These are phyloP conservation scores for Protodeltote pygarga DNA, from an alignment of 2,888 invertebrate species.

Conservation along the genomic window DNA sequence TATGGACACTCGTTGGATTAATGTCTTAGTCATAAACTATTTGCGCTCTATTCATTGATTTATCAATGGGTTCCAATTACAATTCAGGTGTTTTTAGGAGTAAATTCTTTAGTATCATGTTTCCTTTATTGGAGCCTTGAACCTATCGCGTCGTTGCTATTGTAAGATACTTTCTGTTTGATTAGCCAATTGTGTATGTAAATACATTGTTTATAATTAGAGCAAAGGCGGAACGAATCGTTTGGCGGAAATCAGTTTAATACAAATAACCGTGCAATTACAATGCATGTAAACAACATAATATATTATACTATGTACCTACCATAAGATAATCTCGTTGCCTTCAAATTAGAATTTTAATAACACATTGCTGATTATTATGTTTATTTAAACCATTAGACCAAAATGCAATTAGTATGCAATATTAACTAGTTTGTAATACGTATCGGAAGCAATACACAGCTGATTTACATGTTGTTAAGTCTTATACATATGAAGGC, in stretches of 20 bases:
- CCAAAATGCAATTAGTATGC: slow-evolving; percentile 31
- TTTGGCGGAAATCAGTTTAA: slow-evolving; percentile 45
- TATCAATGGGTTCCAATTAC: too few relatives aligned
- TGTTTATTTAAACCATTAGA: slow-evolving; percentile 6
- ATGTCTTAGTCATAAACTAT: too few relatives aligned
- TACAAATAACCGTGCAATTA: slow-evolving; percentile 38
- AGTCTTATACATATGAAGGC: neutral
- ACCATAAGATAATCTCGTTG: slow-evolving; percentile 35
- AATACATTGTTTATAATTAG: slow-evolving; percentile 39
- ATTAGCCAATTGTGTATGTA: slow-evolving; percentile 10
- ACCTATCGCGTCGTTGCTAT: slow-evolving; percentile 5
- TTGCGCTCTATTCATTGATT: too few relatives aligned
- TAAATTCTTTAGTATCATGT: too few relatives aligned
- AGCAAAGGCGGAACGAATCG: slow-evolving; percentile 40
- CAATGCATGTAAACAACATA: slow-evolving; percentile 20
- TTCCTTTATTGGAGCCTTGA: slow-evolving; percentile 2
- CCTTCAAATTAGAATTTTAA: slow-evolving; percentile 47
- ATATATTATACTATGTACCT: slow-evolving; percentile 22
- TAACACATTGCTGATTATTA: slow-evolving; percentile 23
- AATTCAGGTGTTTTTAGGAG: neutral
- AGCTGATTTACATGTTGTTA: slow-evolving; percentile 4
- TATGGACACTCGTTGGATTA: too few relatives aligned
- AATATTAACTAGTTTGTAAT: slow-evolving; percentile 14
- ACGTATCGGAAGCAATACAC: slow-evolving; percentile 9
- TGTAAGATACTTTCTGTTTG: slow-evolving; percentile 8